Evolutionary conservation across 1,140 invertebrate genomes (phyloP).

Genomic region (Bombyx mori): ASM3026992v2 NC_085135.1:1789001-1789500

Average conservation of each 20-base stretch:
- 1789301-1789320: conserved; percentile 27
- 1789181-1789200: conserved; percentile 7
- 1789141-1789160: conserved; percentile 6
- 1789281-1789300: conserved; percentile 22
- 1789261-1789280: conserved; percentile 25
- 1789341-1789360: conserved; percentile 27
- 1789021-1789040: conserved; percentile 13
- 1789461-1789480: conserved; percentile 67
- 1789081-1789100: conserved; percentile 17
- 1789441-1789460: conserved; percentile 46
- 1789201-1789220: conserved; percentile 11
- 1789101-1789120: conserved; percentile 10
- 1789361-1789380: conserved; percentile 24
- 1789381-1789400: conserved; percentile 34
- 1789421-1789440: conserved; percentile 30
- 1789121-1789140: conserved; percentile 9
- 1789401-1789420: conserved; percentile 27
- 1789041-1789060: conserved; percentile 17
- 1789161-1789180: conserved; percentile 1
- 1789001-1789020: conserved; percentile 13
- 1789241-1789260: conserved; percentile 5
- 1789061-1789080: conserved; percentile 14
- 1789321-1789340: conserved; percentile 24
- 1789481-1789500: conserved; percentile 37
- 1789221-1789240: conserved; percentile 7